A percentile compares a stretch with the other conserved stretches of the same genome.
phyloP scores from a whole-genome alignment of 1,140 invertebrate genomes.

The Oncopodura yosiiana region DNA sequence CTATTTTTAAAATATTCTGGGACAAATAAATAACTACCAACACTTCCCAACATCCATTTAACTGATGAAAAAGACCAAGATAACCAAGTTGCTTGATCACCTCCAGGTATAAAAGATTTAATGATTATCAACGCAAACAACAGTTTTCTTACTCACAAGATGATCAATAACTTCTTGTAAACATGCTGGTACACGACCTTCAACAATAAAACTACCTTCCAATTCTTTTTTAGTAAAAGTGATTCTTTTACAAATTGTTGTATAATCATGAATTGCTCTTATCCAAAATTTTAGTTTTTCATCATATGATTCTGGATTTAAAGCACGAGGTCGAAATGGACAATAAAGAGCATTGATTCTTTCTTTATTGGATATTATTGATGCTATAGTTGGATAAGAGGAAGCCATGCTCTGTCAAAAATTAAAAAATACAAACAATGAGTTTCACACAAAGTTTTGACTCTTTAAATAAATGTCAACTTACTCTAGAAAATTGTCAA shows the following conservation, averaged over 20 bases:
- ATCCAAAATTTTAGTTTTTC: slow-evolving; percentile 28
- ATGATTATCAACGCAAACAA: too few relatives aligned
- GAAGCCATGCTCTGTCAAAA: too few relatives aligned
- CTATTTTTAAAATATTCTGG: too few relatives aligned
- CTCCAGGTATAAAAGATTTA: too few relatives aligned
- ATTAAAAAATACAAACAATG: too few relatives aligned
- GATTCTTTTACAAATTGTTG: neutral
- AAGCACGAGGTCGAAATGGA: slow-evolving; percentile 10
- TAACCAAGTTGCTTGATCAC: too few relatives aligned
- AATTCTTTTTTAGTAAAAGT: slow-evolving; percentile 19
- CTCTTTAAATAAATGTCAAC: too few relatives aligned
- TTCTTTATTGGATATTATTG: slow-evolving; percentile 2
- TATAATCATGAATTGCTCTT: slow-evolving; percentile 17
- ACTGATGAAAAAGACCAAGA: too few relatives aligned
- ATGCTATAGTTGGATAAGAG: slow-evolving; percentile 14
- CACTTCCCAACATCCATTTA: too few relatives aligned
- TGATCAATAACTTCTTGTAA: slow-evolving; percentile 11
- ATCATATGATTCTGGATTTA: slow-evolving; percentile 28
- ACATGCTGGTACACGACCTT: slow-evolving; percentile 2
- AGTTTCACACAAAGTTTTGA: too few relatives aligned
- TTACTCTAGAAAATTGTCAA: too few relatives aligned
- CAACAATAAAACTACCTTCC: neutral
- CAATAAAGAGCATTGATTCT: slow-evolving; percentile 19
- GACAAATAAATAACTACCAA: too few relatives aligned
- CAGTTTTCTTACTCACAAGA: neutral